Evolutionary conservation across 1,140 invertebrate genomes (phyloP).

Genomic region (Melanaphis sacchari): DNA sequence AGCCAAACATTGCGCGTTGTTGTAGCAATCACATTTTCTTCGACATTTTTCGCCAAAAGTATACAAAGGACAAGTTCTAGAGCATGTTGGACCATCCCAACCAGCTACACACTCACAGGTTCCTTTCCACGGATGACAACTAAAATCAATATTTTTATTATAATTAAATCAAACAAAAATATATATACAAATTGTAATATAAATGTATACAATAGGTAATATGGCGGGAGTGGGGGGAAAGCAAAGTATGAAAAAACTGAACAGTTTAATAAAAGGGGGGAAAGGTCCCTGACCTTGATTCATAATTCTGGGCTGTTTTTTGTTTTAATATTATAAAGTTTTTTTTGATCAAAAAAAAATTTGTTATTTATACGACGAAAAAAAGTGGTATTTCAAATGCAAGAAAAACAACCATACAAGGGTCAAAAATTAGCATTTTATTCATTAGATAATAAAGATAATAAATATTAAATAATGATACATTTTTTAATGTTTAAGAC

Average conservation of each 20-base stretch:
- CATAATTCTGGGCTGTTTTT: too few relatives aligned
- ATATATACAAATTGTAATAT: too few relatives aligned
- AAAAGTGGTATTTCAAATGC: neutral
- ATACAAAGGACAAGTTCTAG: conserved; percentile 79
- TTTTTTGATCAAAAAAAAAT: neutral
- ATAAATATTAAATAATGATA: neutral
- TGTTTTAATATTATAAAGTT: neutral
- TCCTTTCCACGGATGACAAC: conserved; percentile 88
- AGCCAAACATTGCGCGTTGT: conserved; percentile 88
- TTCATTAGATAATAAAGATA: neutral
- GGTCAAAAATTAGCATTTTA: neutral
- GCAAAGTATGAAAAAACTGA: too few relatives aligned
- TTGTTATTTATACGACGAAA: neutral
- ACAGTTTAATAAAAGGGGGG: too few relatives aligned
- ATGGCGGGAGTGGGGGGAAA: too few relatives aligned
- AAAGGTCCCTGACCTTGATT: too few relatives aligned
- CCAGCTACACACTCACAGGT: conserved; percentile 87
- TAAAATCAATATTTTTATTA: conserved; percentile 61
- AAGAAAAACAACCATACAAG: neutral
- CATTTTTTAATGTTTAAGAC: neutral
- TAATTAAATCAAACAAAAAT: neutral
- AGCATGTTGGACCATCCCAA: conserved; percentile 84
- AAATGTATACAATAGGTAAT: too few relatives aligned
- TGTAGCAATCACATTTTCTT: conserved; percentile 80
- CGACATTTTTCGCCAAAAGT: conserved; percentile 84